These are phyloP conservation scores for Rhombomys opimus DNA, from an alignment of 2,113 vertebrate species.

Conservation along the genomic window DNA sequence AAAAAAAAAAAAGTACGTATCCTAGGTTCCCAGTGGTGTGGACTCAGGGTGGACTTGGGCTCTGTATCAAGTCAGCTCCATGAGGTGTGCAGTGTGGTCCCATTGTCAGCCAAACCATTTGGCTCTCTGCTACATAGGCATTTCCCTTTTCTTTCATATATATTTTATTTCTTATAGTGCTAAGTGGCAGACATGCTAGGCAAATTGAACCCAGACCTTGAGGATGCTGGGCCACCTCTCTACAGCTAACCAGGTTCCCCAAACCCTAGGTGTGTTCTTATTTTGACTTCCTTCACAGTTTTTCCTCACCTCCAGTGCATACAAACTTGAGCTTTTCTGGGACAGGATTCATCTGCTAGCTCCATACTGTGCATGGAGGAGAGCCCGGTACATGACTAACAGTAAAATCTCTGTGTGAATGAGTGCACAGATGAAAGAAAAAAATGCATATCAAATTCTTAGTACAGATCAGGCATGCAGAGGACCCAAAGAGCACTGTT, in stretches of 20 bases:
- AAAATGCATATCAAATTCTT: not conserved
- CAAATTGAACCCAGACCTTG: not conserved
- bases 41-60: no score
- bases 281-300: not conserved
- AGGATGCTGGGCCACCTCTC: not conserved
- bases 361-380: not conserved
- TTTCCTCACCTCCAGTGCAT: not conserved
- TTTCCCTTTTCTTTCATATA: not conserved
- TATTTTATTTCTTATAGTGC: not conserved
- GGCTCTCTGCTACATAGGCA: not conserved
- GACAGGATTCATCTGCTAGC: not conserved
- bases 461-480: not conserved
- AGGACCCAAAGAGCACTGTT: not conserved
- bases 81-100: not conserved
- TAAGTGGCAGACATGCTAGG: not conserved
- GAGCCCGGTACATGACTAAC: not conserved
- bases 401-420: not conserved
- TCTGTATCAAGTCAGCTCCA: rapidly evolving
- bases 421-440: not conserved
- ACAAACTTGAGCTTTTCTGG: not conserved
- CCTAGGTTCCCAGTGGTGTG: not conserved
- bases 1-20: not conserved
- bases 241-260: not conserved
- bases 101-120: not conserved
- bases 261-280: not conserved